Percentiles rank a stretch among this genome's conserved stretches.
Evolutionary conservation across 37 sponge, comb jelly and placozoan genomes (phyloP).

Genomic region (Crambe crambe): DNA sequence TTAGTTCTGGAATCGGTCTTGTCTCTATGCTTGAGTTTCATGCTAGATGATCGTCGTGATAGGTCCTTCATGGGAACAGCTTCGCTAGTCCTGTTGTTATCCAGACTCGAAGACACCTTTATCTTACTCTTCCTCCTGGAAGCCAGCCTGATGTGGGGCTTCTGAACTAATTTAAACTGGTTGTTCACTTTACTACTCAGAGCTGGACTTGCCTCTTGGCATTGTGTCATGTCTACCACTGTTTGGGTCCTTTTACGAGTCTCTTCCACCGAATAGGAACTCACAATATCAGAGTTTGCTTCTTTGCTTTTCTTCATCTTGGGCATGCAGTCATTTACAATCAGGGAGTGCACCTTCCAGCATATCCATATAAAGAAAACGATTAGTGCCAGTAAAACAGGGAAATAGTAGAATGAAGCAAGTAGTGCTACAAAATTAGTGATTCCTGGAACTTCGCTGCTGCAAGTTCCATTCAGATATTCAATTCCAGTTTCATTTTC

Average conservation of each 20-base stretch:
- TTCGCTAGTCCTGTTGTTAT: background rate
- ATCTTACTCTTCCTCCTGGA: background rate
- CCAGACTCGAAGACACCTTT: background rate
- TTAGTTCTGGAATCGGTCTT: background rate
- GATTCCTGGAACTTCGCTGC: background rate
- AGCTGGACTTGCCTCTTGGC: background rate
- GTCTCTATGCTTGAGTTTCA: background rate
- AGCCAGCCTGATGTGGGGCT: background rate
- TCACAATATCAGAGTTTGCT: background rate
- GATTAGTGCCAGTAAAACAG: conserved; percentile 33
- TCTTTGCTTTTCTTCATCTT: no score
- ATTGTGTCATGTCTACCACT: background rate
- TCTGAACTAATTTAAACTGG: no score
- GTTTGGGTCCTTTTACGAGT: background rate
- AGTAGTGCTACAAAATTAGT: conserved; percentile 9
- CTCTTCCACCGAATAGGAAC: background rate
- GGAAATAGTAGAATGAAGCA: conserved; percentile 53
- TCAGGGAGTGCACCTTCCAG: background rate
- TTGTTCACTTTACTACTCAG: background rate
- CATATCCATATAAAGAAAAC: conserved; percentile 10
- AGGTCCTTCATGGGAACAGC: background rate
- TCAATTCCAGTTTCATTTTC: no score
- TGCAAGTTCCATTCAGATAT: no score
- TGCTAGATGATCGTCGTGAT: background rate
- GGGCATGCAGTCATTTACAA: no score